Evolutionary conservation across 2,797 vertebrate genomes (phyloP).

Genomic region (Cirrhinus molitorella): DNA sequence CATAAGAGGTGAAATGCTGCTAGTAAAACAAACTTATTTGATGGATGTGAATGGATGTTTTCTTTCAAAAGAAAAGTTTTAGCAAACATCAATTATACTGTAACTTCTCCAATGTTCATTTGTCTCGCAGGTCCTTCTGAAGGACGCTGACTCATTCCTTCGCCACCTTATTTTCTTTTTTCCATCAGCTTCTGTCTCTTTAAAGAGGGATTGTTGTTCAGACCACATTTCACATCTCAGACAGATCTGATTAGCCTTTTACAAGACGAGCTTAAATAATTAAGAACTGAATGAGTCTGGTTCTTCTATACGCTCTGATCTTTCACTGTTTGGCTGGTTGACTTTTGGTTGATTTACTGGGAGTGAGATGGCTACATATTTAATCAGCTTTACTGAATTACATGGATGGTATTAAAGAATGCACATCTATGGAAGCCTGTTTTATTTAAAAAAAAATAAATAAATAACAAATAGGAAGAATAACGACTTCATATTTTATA

Average conservation of each 20-base stretch:
- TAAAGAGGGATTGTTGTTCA: slow-evolving; percentile 53
- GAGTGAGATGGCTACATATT: neutral
- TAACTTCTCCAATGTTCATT: neutral
- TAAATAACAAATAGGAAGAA: neutral
- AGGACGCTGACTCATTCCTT: slow-evolving; percentile 66
- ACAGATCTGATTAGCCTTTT: neutral
- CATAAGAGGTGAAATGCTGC: neutral
- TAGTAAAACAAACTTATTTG: neutral
- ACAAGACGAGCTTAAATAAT: neutral
- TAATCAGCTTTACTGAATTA: neutral
- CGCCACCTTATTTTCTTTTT: slow-evolving; percentile 47
- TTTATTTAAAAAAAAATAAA: neutral
- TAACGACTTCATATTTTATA: neutral
- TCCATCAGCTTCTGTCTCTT: slow-evolving; percentile 53
- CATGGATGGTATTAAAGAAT: neutral
- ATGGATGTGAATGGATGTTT: neutral
- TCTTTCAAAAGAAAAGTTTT: neutral
- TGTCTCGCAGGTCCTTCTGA: slow-evolving; percentile 45
- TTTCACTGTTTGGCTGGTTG: neutral
- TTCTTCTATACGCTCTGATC: neutral
- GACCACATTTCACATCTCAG: neutral
- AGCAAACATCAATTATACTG: neutral
- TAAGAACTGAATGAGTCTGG: neutral
- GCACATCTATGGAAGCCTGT: neutral
- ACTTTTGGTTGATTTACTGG: neutral